Evolutionary conservation across 1,140 invertebrate genomes (phyloP).

Genomic region (Trichomalopsis sarcophagae): DNA sequence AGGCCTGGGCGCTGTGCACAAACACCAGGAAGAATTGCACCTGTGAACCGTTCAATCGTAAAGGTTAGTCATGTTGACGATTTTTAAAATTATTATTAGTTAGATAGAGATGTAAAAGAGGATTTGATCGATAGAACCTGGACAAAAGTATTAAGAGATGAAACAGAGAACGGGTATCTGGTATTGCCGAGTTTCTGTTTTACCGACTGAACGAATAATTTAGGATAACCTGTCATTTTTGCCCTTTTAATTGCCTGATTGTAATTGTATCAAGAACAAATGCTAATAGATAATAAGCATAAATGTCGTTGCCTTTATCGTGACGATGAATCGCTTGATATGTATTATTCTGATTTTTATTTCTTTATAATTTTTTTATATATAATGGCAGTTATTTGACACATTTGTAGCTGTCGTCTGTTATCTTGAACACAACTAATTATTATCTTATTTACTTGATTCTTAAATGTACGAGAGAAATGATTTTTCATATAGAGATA

Average conservation of each 20-base stretch:
- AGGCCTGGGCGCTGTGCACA: conserved; percentile 83
- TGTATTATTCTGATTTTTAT: too few species aligned
- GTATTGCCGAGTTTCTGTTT: neutral
- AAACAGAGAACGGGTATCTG: too few species aligned
- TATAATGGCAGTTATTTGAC: too few species aligned
- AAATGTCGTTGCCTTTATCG: too few species aligned
- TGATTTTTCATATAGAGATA: neutral
- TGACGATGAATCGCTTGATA: too few species aligned
- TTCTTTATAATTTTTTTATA: too few species aligned
- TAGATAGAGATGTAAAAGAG: conserved; percentile 10
- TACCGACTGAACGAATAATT: neutral
- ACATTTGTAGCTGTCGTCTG: too few species aligned
- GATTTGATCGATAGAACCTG: neutral
- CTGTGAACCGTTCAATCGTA: conserved; percentile 68
- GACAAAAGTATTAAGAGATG: neutral
- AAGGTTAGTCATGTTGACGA: conserved; percentile 10
- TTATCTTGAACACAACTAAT: too few species aligned
- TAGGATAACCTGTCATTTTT: neutral
- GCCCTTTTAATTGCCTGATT: neutral
- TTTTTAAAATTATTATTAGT: neutral
- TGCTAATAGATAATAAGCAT: neutral
- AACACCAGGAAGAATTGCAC: conserved; percentile 87
- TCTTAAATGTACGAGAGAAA: neutral
- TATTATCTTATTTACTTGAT: too few species aligned
- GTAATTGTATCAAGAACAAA: neutral